A percentile compares a stretch with the other conserved stretches of the same genome.
Conservation (phyloP, 2,113 vertebrate species). For the Anser brachyrhynchus region DNA sequence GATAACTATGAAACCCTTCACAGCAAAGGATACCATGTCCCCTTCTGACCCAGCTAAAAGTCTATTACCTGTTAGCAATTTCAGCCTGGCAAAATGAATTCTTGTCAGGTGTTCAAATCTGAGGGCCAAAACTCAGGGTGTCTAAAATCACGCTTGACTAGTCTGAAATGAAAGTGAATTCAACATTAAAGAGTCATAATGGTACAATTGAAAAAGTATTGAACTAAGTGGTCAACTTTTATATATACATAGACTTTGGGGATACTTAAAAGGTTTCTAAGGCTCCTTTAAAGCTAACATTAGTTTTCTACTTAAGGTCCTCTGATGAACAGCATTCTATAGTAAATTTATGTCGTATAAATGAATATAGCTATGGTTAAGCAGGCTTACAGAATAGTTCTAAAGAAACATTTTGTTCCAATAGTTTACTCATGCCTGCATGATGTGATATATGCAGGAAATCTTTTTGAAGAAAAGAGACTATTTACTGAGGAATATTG, state of each 20-base stretch:
- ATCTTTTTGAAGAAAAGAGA: not conserved
- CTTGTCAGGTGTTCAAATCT: not conserved
- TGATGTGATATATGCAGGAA: not conserved
- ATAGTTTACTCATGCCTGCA: not conserved
- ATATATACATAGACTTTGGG: not conserved
- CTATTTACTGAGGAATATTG: not conserved
- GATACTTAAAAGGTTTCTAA: not conserved
- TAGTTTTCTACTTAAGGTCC: not conserved
- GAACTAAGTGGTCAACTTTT: not conserved
- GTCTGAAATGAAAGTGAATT: not conserved
- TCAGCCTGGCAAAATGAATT: not conserved
- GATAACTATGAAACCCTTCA: not conserved
- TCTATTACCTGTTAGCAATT: not conserved
- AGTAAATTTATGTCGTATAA: not conserved
- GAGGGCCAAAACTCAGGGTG: not conserved
- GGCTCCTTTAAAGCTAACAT: not conserved
- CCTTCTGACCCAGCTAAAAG: not conserved
- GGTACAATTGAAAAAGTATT: not conserved
- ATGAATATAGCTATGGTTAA: not conserved
- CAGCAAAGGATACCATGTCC: not conserved
- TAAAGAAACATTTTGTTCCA: not conserved
- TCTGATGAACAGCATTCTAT: not conserved
- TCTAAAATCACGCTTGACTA: not conserved
- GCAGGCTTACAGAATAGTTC: not conserved
- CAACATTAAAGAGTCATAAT: not conserved